Conservation (phyloP, 2,888 invertebrate genomes). For the Caenorhabditis panamensis region DNA sequence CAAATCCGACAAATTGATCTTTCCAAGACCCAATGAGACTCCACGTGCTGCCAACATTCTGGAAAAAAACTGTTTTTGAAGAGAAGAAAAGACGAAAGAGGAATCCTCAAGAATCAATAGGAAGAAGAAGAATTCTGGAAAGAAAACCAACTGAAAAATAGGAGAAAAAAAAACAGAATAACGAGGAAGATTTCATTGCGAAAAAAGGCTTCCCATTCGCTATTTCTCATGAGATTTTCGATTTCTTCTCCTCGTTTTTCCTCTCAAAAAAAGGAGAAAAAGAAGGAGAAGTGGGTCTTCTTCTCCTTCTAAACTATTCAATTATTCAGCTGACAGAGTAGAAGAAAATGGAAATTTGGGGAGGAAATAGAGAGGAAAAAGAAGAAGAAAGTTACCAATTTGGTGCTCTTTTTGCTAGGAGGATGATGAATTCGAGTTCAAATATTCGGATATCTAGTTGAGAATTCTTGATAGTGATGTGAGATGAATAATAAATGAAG, state of each 20-base stretch:
- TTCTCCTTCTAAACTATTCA: constrained; percentile 23
- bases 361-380: neutral
- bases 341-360: neutral
- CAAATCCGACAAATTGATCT: constrained; percentile 80
- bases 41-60: constrained; percentile 80
- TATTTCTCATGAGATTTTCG: constrained; percentile 10
- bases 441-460: neutral
- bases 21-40: constrained; percentile 79
- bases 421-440: neutral
- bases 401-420: neutral
- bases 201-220: neutral
- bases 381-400: constrained; percentile 1
- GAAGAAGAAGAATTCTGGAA: constrained; percentile 7
- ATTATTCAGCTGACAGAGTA: constrained; percentile 21
- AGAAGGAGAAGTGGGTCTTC: constrained; percentile 8
- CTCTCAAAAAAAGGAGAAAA: constrained; percentile 6
- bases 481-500: constrained; percentile 26
- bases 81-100: constrained; percentile 1
- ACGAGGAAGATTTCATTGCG: neutral
- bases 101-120: neutral
- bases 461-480: too few species aligned
- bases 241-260: neutral
- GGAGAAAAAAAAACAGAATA: constrained; percentile 6
- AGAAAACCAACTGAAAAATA: constrained; percentile 7
- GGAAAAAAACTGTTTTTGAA: neutral